Percentiles rank a stretch among this genome's conserved stretches.
Evolutionary conservation across 1,140 invertebrate genomes (phyloP).

Genomic region (Nylanderia fulva): DNA sequence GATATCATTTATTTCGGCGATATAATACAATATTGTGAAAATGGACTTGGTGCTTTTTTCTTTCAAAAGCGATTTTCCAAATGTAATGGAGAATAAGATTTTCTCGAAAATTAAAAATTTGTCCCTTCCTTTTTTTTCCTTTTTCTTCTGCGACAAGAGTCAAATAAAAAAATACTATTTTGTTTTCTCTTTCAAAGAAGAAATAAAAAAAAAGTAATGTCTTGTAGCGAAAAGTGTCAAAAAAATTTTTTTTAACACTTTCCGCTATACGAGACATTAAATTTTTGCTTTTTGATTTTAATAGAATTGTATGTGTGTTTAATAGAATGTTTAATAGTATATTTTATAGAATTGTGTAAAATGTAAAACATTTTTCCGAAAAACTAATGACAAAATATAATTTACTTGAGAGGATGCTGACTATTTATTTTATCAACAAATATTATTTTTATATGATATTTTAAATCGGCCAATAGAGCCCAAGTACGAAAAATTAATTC

Average conservation of each 20-base stretch:
- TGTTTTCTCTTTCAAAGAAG: neutral
- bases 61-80: constrained; percentile 13
- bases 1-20: constrained; percentile 58
- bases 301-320: neutral
- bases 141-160: neutral
- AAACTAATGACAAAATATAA: neutral
- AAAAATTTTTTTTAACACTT: neutral
- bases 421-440: too few species aligned
- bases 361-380: neutral
- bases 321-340: too few species aligned
- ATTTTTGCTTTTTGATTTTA: neutral
- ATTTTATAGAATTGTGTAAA: too few species aligned
- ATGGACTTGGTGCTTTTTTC: constrained; percentile 9
- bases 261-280: neutral
- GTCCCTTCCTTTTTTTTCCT: neutral
- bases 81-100: constrained; percentile 30
- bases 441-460: too few species aligned
- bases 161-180: constrained; percentile 14
- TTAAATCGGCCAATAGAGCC: too few species aligned
- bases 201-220: too few species aligned
- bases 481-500: too few species aligned
- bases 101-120: constrained; percentile 55
- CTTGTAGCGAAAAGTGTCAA: too few species aligned
- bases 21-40: constrained; percentile 63
- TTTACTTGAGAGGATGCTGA: too few species aligned